Evolutionary conservation across 2,113 vertebrate species (phyloP).

Genomic region (Hypomesus transpacificus): DNA sequence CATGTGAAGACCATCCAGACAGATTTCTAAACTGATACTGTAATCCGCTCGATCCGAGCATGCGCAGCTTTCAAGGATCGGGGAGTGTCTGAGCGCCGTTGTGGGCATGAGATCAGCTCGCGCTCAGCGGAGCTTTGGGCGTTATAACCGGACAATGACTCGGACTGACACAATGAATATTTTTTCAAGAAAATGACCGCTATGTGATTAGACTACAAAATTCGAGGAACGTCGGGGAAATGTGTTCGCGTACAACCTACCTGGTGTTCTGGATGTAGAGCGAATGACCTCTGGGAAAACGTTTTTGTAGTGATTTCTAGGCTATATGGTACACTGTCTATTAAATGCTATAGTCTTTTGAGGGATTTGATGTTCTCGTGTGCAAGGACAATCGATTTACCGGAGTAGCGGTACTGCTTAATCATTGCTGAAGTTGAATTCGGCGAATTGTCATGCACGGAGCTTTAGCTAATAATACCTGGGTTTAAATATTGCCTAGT

Average conservation of each 20-base stretch:
- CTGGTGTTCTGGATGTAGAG: constrained; percentile 32
- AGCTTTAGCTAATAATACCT: no score
- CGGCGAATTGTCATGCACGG: no score
- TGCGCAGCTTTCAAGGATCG: constrained; percentile 56
- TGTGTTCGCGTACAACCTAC: constrained; percentile 4
- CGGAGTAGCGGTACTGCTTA: no score
- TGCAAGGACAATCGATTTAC: no score
- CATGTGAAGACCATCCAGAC: no score
- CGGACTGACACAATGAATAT: constrained; percentile 8
- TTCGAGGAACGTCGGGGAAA: neutral
- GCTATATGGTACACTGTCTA: constrained; percentile 31
- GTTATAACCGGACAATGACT: constrained; percentile 56
- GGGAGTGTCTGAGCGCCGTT: constrained; percentile 68
- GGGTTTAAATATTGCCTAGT: no score
- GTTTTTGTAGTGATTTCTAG: constrained; percentile 41
- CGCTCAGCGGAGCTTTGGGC: constrained; percentile 41
- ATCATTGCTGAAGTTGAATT: no score
- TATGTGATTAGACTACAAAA: constrained; percentile 1
- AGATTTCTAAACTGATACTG: neutral
- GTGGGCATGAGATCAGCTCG: constrained; percentile 35
- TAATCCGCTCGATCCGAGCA: constrained; percentile 42
- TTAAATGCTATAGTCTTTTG: no score
- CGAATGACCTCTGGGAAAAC: constrained; percentile 61
- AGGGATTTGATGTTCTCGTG: no score
- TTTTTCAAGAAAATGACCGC: constrained; percentile 15